Conservation (phyloP, 2,888 invertebrate genomes). For the Drosophila monieri region DNA sequence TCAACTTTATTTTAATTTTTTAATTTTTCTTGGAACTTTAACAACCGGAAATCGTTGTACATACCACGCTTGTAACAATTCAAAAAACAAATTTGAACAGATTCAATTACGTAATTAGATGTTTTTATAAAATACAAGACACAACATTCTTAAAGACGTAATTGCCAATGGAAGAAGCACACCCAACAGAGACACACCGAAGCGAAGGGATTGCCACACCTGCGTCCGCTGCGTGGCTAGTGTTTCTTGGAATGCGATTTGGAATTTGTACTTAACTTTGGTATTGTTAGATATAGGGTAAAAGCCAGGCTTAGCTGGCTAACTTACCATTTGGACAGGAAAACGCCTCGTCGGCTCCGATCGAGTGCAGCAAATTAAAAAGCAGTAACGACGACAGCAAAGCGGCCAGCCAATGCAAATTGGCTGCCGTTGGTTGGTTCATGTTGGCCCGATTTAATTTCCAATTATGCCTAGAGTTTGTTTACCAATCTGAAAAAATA, state of each 20-base stretch:
- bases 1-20: background rate
- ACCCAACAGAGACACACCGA: constrained; percentile 24
- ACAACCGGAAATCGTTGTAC: constrained; percentile 35
- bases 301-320: background rate
- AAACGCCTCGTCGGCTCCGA: constrained; percentile 82
- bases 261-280: constrained; percentile 54
- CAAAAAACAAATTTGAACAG: background rate
- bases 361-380: constrained; percentile 47
- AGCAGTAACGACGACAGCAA: constrained; percentile 69
- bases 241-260: constrained; percentile 51
- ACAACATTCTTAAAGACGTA: constrained; percentile 36
- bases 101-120: constrained; percentile 47
- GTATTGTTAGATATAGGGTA: constrained; percentile 4
- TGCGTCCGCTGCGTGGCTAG: constrained; percentile 69
- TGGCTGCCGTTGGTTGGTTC: constrained; percentile 84
- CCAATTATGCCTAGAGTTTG: constrained; percentile 59
- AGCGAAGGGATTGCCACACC: constrained; percentile 73
- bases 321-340: constrained; percentile 84
- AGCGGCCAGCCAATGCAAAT: constrained; percentile 84
- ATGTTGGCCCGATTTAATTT: constrained; percentile 75
- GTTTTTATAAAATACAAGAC: constrained; percentile 21
- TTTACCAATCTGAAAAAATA: constrained; percentile 53
- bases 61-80: constrained; percentile 6
- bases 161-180: constrained; percentile 43
- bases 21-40: background rate